Conservation (phyloP, 2,888 invertebrate genomes). For the Tipula confusa region DNA sequence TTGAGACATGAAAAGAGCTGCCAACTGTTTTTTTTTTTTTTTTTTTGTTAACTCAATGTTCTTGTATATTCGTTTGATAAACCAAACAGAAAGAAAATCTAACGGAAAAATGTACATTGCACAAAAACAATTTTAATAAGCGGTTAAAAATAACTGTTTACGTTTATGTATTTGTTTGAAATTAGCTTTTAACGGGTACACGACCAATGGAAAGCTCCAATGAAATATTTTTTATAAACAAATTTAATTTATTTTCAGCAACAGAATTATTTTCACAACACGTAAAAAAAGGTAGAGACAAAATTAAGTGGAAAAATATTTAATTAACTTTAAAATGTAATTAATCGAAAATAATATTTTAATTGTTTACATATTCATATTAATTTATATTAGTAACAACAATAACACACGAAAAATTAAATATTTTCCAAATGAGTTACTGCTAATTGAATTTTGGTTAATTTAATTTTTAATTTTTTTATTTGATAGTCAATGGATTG, state of each 20-base stretch:
- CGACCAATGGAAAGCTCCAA: neutral
- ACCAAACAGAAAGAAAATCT: neutral
- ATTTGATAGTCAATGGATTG: neutral
- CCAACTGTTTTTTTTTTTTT: conserved; percentile 4
- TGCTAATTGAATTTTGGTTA: conserved; percentile 12
- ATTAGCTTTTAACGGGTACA: neutral
- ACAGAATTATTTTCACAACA: neutral
- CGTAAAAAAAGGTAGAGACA: neutral
- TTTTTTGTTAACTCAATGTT: neutral
- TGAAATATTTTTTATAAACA: neutral
- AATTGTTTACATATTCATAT: neutral
- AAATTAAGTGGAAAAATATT: neutral
- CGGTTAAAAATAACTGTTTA: neutral
- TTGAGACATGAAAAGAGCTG: conserved; percentile 8
- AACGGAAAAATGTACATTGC: neutral
- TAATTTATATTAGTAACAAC: neutral
- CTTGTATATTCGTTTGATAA: neutral
- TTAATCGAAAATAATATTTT: neutral
- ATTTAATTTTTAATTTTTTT: neutral
- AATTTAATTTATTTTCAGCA: neutral
- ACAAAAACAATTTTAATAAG: conserved; percentile 1
- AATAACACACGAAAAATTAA: neutral
- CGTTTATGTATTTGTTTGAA: neutral
- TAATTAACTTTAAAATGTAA: neutral
- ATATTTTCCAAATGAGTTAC: neutral